A percentile compares a stretch with the other conserved stretches of the same genome.
Conservation (phyloP, 2,113 vertebrate genomes). For the Thomomys bottae region DNA sequence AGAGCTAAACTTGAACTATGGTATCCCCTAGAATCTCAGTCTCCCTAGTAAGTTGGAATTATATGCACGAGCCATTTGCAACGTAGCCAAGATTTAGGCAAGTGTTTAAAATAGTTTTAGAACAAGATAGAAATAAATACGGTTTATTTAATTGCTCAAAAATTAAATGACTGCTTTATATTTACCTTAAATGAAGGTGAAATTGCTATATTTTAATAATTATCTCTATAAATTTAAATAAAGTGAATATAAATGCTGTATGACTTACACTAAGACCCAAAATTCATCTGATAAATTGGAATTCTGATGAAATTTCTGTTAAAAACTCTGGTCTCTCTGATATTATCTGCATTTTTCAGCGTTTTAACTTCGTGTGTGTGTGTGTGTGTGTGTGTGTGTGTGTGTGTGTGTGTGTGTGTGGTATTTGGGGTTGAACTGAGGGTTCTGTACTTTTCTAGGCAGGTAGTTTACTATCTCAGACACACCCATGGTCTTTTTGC, state of each 20-base stretch:
- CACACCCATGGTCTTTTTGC: too few relatives aligned
- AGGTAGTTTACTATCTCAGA: too few relatives aligned
- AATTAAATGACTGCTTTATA: slow-evolving; percentile 14
- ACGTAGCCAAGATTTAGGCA: background rate
- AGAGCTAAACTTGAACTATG: too few relatives aligned
- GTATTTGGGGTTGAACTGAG: too few relatives aligned
- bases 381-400: too few relatives aligned
- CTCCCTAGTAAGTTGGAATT: too few relatives aligned
- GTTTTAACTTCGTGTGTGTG: background rate
- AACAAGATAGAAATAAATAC: background rate
- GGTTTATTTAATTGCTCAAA: background rate
- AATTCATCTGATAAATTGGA: background rate
- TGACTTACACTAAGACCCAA: slow-evolving; percentile 11
- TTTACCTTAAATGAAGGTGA: background rate
- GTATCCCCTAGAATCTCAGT: too few relatives aligned
- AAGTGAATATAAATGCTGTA: background rate
- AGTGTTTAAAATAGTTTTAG: slow-evolving; percentile 16
- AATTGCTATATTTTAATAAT: background rate
- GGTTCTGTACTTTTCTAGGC: too few relatives aligned
- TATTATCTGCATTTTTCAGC: background rate
- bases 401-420: too few relatives aligned
- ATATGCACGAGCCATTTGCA: too few relatives aligned
- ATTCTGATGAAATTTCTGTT: background rate
- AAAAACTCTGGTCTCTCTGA: background rate
- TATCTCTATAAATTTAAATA: background rate